A percentile compares a stretch with the other conserved stretches of the same genome.
Conservation (phyloP, 2,113 vertebrate species). For the Macquaria australasica region DNA sequence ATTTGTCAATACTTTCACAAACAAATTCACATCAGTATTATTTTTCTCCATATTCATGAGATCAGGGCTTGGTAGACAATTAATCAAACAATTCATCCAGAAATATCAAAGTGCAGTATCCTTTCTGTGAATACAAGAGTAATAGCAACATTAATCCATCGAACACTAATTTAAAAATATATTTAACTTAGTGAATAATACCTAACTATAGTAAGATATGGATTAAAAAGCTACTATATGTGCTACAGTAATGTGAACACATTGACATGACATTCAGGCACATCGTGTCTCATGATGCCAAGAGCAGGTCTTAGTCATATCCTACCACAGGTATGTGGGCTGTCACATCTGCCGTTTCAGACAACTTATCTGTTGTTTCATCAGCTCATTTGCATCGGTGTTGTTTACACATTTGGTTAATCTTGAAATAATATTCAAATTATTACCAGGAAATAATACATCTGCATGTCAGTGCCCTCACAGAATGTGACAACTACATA, state of each 20-base stretch:
- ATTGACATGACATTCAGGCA: background rate
- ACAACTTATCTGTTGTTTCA: background rate
- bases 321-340: too few relatives aligned
- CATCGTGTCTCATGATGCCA: background rate
- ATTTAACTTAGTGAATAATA: background rate
- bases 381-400: constrained; percentile 28
- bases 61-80: too few relatives aligned
- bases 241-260: background rate
- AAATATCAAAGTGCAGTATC: background rate
- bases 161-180: background rate
- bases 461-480: background rate
- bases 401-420: constrained; percentile 19
- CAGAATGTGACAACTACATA: background rate
- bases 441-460: background rate
- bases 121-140: background rate
- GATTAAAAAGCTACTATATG: background rate
- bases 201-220: background rate
- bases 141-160: background rate
- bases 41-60: too few relatives aligned
- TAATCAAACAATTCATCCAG: background rate
- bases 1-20: background rate
- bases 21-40: too few relatives aligned
- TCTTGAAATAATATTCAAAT: constrained; percentile 33
- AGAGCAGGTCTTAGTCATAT: background rate
- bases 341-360: background rate